These are phyloP conservation scores for Myotis vivesi DNA, from an alignment of 2,797 vertebrate genomes.

Conservation along the genomic window DNA sequence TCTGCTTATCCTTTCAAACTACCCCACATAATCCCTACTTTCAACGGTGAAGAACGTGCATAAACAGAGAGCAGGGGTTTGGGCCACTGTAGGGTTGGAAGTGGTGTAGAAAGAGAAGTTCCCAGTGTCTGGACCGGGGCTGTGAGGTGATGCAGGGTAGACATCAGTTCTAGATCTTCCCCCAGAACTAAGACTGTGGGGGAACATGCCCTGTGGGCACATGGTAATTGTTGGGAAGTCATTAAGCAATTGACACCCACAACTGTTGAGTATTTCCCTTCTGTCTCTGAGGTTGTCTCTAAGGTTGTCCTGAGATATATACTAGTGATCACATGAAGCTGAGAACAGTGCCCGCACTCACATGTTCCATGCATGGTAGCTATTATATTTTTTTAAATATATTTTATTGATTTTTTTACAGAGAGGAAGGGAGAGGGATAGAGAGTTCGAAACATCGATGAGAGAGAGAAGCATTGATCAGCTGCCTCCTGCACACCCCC, in stretches of 20 bases:
- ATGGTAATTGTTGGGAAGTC: neutral
- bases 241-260: neutral
- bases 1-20: neutral
- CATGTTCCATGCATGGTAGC: neutral
- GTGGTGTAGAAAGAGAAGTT: neutral
- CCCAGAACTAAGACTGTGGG: neutral
- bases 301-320: neutral
- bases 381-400: no score
- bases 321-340: fast-evolving
- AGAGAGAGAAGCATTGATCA: no score
- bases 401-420: no score
- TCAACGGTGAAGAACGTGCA: neutral
- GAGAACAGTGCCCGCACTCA: neutral
- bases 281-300: neutral
- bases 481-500: no score
- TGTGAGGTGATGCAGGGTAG: fast-evolving
- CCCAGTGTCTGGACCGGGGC: neutral
- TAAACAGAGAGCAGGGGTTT: neutral
- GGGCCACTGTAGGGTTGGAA: neutral
- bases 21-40: neutral
- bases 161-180: neutral
- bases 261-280: neutral
- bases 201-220: neutral
- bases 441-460: no score
- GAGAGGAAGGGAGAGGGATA: no score